A percentile compares a stretch with the other conserved stretches of the same genome.
Conservation (phyloP, 23 tunicate species). For the Ciona savignyi region DNA sequence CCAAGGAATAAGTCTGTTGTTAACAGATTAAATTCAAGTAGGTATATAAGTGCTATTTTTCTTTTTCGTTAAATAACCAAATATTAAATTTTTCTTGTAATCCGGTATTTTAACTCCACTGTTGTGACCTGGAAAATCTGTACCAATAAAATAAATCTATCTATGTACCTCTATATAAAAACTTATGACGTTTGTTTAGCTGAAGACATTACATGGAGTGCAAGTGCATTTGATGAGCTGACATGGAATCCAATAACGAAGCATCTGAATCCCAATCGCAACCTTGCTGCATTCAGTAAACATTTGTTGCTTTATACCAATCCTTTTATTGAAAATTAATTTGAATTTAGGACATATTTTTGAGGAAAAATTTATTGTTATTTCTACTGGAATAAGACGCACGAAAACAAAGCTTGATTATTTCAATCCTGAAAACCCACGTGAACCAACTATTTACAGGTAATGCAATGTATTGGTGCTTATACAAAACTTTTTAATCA, state of each 20-base stretch:
- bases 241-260: neutral
- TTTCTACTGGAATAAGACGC: neutral
- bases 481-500: too few relatives aligned
- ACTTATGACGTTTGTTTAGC: too few relatives aligned
- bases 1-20: too few relatives aligned
- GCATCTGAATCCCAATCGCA: neutral
- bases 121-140: too few relatives aligned
- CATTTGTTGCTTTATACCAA: neutral
- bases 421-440: neutral
- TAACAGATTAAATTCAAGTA: too few relatives aligned
- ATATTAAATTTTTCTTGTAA: too few relatives aligned
- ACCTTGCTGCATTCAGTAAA: neutral
- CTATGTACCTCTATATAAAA: too few relatives aligned
- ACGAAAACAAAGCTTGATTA: neutral
- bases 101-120: too few relatives aligned
- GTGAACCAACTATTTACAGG: neutral
- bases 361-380: neutral
- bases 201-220: neutral
- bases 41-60: too few relatives aligned
- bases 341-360: neutral
- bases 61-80: too few relatives aligned
- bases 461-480: too few relatives aligned
- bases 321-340: neutral
- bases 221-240: neutral
- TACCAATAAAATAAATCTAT: too few relatives aligned